Percentiles rank a stretch among this genome's conserved stretches.
Conservation (phyloP, 2,113 vertebrate species). For the Oreotrochilus melanogaster region DNA sequence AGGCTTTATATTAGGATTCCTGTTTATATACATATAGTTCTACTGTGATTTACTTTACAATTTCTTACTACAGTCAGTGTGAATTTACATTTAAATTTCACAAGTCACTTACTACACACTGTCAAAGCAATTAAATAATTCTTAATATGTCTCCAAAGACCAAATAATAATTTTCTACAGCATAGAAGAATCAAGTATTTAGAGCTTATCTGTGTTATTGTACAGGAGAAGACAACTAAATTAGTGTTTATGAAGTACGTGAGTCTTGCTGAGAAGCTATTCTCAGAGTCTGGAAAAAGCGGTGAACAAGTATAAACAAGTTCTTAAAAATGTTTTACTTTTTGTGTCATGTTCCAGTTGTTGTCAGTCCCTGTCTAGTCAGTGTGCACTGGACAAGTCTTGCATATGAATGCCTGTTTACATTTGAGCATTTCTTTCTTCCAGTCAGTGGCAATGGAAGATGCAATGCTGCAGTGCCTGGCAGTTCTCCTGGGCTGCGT, state of each 20-base stretch:
- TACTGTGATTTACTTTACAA: not conserved
- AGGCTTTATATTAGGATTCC: not conserved
- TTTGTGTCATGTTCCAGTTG: slow-evolving; percentile 34
- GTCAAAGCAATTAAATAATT: not conserved
- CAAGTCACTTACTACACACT: not conserved
- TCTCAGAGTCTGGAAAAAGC: not conserved
- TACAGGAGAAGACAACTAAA: not conserved
- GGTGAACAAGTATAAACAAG: not conserved
- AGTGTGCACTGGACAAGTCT: slow-evolving; percentile 29
- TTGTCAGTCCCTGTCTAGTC: slow-evolving; percentile 38
- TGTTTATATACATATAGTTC: not conserved
- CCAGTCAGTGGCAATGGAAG: slow-evolving; percentile 72
- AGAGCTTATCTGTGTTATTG: not conserved
- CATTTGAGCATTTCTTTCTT: slow-evolving; percentile 73
- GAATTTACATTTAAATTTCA: not conserved
- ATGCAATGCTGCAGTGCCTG: slow-evolving; percentile 72
- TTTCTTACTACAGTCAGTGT: not conserved
- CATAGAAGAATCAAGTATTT: not conserved
- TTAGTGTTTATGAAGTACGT: not conserved
- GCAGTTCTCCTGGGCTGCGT: slow-evolving; percentile 72
- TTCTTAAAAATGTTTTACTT: not conserved
- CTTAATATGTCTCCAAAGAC: not conserved
- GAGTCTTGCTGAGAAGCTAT: not conserved
- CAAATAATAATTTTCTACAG: not conserved
- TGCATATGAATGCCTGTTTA: slow-evolving; percentile 17